These are phyloP conservation scores for Portevinia maculata DNA, from an alignment of 2,888 invertebrate species.

Conservation along the genomic window DNA sequence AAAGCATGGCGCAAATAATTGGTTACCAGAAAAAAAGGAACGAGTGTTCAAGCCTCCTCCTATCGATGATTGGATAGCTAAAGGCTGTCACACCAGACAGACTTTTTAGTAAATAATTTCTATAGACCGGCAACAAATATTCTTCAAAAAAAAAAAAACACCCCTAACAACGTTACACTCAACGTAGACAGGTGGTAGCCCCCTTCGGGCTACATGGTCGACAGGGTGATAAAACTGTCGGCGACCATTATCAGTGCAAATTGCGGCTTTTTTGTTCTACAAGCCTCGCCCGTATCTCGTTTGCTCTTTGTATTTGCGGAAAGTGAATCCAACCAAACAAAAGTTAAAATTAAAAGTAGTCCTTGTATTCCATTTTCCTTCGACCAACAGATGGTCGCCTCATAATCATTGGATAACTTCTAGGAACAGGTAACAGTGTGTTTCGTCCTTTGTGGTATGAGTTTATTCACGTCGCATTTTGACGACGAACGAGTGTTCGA, in stretches of 20 bases:
- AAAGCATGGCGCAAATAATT: constrained; percentile 10
- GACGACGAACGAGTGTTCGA: too few species aligned
- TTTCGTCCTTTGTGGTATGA: background rate
- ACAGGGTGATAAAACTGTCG: constrained; percentile 58
- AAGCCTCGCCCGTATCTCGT: background rate
- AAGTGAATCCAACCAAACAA: background rate
- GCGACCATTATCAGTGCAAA: constrained; percentile 44
- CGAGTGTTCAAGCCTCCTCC: constrained; percentile 6
- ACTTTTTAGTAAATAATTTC: too few species aligned
- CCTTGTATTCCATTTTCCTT: background rate
- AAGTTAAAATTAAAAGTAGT: background rate
- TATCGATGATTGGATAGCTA: constrained; percentile 23
- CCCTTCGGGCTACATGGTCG: constrained; percentile 30
- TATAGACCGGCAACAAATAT: constrained; percentile 17
- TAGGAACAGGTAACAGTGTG: background rate
- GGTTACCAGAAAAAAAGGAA: background rate
- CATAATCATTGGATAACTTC: background rate
- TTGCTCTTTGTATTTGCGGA: background rate
- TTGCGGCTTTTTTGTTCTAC: background rate
- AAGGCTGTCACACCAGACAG: constrained; percentile 21
- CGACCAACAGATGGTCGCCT: constrained; percentile 20
- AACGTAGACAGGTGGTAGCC: constrained; percentile 42
- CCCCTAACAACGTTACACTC: background rate
- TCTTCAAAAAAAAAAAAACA: constrained; percentile 12
- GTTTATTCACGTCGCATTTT: background rate